phyloP scores from a whole-genome alignment of 2,113 vertebrate species.

The Podarcis cretensis region DNA sequence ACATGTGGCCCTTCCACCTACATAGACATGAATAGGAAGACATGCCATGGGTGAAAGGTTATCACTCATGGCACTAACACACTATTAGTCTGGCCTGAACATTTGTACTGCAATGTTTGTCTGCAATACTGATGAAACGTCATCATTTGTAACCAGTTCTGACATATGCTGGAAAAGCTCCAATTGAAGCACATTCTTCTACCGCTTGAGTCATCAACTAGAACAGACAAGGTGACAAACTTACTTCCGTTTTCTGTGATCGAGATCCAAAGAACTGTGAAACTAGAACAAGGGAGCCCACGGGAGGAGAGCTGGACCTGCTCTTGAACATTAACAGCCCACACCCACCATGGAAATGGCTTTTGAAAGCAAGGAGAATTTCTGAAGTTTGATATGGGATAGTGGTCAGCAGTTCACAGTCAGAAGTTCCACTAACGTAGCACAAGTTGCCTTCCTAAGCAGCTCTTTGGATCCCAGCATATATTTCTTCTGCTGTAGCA shows the following conservation, averaged over 20 bases:
- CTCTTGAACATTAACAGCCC: background rate
- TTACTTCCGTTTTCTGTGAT: background rate
- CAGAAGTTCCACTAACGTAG: background rate
- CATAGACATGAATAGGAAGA: background rate
- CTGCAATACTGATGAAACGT: background rate
- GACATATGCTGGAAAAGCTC: background rate
- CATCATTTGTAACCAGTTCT: background rate
- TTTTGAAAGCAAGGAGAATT: background rate
- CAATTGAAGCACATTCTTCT: background rate
- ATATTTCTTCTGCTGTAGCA: background rate
- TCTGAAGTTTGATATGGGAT: background rate
- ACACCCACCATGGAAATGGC: background rate
- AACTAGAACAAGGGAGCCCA: background rate
- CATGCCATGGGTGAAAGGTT: background rate
- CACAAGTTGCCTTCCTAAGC: background rate
- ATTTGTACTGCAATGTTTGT: background rate
- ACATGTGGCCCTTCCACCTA: background rate
- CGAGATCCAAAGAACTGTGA: background rate
- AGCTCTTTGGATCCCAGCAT: background rate
- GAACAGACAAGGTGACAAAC: background rate
- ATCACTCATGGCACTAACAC: background rate
- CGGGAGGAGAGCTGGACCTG: background rate
- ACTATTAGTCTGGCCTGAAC: background rate
- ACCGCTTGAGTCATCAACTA: background rate
- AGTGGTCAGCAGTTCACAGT: background rate